A percentile compares a stretch with the other conserved stretches of the same genome.
Conservation (phyloP, 2,797 vertebrate genomes). For the Oreonectes daqikongensis region DNA sequence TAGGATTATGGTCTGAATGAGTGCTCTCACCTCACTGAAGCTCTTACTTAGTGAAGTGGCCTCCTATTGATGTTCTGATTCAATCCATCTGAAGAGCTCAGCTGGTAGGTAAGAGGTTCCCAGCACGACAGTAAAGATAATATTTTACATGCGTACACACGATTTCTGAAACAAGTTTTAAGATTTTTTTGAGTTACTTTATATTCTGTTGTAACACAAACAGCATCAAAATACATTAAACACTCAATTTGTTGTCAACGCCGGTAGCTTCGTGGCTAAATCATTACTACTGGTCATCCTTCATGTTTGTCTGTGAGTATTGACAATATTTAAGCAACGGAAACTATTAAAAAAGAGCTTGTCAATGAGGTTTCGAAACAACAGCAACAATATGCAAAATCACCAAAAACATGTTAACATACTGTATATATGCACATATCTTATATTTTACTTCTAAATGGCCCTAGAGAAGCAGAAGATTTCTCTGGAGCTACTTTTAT, state of each 20-base stretch:
- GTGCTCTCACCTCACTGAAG: background rate
- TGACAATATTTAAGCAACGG: too few relatives aligned
- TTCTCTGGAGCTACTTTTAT: background rate
- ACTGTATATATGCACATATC: background rate
- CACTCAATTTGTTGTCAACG: too few relatives aligned
- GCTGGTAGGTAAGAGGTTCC: conserved; percentile 23
- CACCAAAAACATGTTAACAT: too few relatives aligned
- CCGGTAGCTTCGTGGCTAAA: too few relatives aligned
- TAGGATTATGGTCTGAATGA: background rate
- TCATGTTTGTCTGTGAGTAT: too few relatives aligned
- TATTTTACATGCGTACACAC: background rate
- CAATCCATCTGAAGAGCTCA: conserved; percentile 20
- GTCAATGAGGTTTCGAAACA: too few relatives aligned
- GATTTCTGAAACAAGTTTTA: background rate
- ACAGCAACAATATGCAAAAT: too few relatives aligned
- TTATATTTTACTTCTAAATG: background rate
- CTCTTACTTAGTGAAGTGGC: conserved; percentile 3
- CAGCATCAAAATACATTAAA: too few relatives aligned
- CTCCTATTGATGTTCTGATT: conserved; percentile 12
- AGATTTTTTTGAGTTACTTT: too few relatives aligned
- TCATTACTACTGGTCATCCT: too few relatives aligned
- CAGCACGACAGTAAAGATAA: background rate
- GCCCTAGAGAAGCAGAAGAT: background rate
- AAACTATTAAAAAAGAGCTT: too few relatives aligned
- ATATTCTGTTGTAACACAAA: conserved; percentile 15